phyloP scores from a whole-genome alignment of 2,113 vertebrate genomes.

The Sander lucioperca region DNA sequence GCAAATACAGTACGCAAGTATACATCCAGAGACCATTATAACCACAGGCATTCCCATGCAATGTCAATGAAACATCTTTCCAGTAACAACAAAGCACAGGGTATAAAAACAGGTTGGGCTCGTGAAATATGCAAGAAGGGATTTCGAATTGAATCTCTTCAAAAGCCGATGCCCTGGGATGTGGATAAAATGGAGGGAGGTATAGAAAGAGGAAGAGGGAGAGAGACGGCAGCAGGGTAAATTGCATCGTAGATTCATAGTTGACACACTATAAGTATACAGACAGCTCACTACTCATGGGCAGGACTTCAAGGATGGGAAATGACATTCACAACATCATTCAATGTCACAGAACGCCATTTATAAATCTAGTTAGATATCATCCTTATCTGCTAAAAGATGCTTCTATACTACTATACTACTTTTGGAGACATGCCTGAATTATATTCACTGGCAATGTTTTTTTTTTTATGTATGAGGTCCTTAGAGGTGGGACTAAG shows the following conservation, averaged over 20 bases:
- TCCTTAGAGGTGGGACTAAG: not conserved
- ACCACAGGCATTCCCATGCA: slow-evolving; percentile 48
- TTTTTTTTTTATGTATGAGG: not conserved
- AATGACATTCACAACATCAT: slow-evolving; percentile 18
- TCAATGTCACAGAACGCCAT: slow-evolving; percentile 32
- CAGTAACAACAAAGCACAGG: slow-evolving; percentile 40
- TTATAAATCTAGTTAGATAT: slow-evolving; percentile 5
- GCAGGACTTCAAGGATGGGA: slow-evolving; percentile 33
- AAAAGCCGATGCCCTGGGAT: slow-evolving; percentile 54
- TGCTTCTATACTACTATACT: not conserved
- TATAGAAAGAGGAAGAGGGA: not conserved
- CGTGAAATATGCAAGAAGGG: slow-evolving; percentile 69
- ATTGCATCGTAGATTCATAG: slow-evolving; percentile 40
- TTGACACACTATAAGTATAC: slow-evolving; percentile 32
- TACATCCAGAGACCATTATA: slow-evolving; percentile 29
- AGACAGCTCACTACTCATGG: slow-evolving; percentile 4
- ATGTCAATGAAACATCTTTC: slow-evolving; percentile 48
- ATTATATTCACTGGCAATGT: not conserved
- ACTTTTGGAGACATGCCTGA: not conserved
- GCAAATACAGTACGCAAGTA: slow-evolving; percentile 25
- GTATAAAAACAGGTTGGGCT: slow-evolving; percentile 65
- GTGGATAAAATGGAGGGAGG: slow-evolving; percentile 59
- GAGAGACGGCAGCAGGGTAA: slow-evolving; percentile 28
- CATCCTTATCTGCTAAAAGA: not conserved
- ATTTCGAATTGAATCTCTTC: slow-evolving; percentile 69